Percentiles rank a stretch among this genome's conserved stretches.
Evolutionary conservation across 2,113 vertebrate species (phyloP).

Genomic region (Aleadryas rufinucha): DNA sequence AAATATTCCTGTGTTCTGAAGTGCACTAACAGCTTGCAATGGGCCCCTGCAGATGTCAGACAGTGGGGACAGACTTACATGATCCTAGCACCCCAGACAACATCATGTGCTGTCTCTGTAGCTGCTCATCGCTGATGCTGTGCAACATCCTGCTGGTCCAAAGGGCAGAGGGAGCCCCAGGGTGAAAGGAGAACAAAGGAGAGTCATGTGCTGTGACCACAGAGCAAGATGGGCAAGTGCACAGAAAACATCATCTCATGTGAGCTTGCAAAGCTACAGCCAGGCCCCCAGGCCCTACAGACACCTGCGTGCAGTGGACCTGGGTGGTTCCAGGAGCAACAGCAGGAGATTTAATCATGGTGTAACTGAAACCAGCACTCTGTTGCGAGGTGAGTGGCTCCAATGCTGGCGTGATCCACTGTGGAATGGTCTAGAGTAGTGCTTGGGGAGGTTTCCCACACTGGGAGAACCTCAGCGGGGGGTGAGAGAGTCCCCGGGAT

Average conservation of each 20-base stretch:
- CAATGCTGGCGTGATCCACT: rapidly evolving
- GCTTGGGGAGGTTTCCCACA: background rate
- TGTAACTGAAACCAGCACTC: background rate
- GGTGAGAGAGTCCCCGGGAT: background rate
- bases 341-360: background rate
- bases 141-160: background rate
- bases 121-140: background rate
- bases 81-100: background rate
- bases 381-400: rapidly evolving
- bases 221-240: background rate
- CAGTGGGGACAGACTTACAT: background rate
- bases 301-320: background rate
- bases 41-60: background rate
- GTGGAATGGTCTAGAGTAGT: background rate
- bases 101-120: background rate
- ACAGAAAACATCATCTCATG: background rate
- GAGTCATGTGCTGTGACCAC: background rate
- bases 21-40: background rate
- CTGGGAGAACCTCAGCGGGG: background rate
- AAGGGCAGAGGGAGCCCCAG: background rate
- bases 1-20: background rate
- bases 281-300: background rate
- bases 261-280: background rate
- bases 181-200: background rate
- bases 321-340: background rate